These are phyloP conservation scores for Pseudomyrmex sp. DNA, from an alignment of 1,140 invertebrate genomes.

Conservation along the genomic window DNA sequence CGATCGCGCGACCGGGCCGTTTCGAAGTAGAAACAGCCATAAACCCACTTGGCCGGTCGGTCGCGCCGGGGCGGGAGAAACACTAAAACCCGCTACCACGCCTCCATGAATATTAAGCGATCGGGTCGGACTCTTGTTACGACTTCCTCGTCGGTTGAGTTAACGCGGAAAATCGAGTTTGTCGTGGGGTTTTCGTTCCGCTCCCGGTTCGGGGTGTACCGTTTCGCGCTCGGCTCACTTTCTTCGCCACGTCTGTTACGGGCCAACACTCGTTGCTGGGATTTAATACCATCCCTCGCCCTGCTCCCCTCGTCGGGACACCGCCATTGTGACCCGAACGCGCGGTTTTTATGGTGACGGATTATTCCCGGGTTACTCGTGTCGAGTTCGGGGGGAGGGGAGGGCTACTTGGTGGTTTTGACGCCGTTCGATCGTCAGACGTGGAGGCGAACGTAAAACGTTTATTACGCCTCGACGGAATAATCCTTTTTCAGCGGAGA, in stretches of 20 bases:
- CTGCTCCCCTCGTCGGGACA: slow-evolving; percentile 4
- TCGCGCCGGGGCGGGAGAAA: slow-evolving; percentile 28
- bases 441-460: slow-evolving; percentile 35
- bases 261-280: slow-evolving; percentile 20
- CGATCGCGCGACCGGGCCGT: slow-evolving; percentile 43
- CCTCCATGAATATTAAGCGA: slow-evolving; percentile 76
- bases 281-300: slow-evolving; percentile 28
- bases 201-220: slow-evolving; percentile 8
- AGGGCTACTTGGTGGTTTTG: slow-evolving; percentile 19
- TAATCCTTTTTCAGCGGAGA: slow-evolving; percentile 17
- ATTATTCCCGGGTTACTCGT: slow-evolving; percentile 60
- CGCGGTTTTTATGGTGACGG: slow-evolving; percentile 49
- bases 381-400: slow-evolving; percentile 47
- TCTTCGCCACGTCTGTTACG: slow-evolving; percentile 11
- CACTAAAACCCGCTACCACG: slow-evolving; percentile 40
- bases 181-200: slow-evolving; percentile 43
- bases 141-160: slow-evolving; percentile 56
- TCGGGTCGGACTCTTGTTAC: slow-evolving; percentile 63
- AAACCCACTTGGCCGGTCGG: slow-evolving; percentile 54
- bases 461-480: slow-evolving; percentile 37
- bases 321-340: slow-evolving; percentile 1
- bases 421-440: slow-evolving; percentile 12
- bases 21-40: slow-evolving; percentile 64
- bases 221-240: slow-evolving; percentile 22
- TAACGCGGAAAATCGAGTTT: slow-evolving; percentile 68